Base-by-base conservation (phyloP, 2,888 invertebrate genomes). In the Tachina lurida region DNA sequence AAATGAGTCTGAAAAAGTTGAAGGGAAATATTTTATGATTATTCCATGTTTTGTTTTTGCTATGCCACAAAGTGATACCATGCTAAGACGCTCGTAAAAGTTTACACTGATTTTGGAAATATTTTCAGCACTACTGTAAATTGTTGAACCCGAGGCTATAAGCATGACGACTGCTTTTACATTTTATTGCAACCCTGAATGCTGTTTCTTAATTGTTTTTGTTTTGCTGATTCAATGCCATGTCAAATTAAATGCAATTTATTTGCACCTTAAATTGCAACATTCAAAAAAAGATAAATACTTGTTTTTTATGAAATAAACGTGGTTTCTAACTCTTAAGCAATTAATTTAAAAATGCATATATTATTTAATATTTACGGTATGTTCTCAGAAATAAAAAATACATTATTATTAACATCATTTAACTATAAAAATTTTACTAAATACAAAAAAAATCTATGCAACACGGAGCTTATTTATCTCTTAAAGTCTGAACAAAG, bases 341-440 rank as follows among this genome's bases (percentile, higher is more conserved):
- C 15, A 79, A 71, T 62, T 62, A 60, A 43, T 58, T 62, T 70
- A 70, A 54, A 78, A 78, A 71, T 63, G 71, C 45, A 60, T 68
- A 68, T 47, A 77, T 68, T 77, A 58, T 49, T 45, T 60, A 77
- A 52, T 31, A 17, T 52, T 39, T 52, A 17, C 31, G 31, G n/a
- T 5, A 68, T 52, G n/a, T 17, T 41, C 31, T 7, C 0, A 19
- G 49, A 68, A 9, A 77, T 10, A 47, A 77, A 65, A 13, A 56
- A 52, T 2, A 47, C 41, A 58, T 47, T 19, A 60, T 39, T 60
- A 31, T 31, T 41, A 49, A 39, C 31, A 31, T 31, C 31, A 31
- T 31, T 31, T 56, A 54, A 22, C 45, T 3, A 65, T 5, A 47
- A 31, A 47, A 47, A 22, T 15, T 49, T 67, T 52, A 67, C 12